Base-by-base conservation (phyloP, 2,113 vertebrate species). In the Seriola aureovittata region DNA sequence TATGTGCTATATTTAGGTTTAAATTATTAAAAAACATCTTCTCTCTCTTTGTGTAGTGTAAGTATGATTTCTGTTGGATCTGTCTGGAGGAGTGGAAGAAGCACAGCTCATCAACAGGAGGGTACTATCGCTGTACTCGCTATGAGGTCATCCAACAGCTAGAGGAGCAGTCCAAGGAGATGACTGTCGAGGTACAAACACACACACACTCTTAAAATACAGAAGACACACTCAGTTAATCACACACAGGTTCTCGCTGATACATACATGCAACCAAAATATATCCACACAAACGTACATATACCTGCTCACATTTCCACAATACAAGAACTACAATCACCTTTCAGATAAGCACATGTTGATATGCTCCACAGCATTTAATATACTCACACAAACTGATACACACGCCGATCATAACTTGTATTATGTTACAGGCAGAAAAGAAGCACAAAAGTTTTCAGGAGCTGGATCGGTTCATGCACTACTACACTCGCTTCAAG, bases 21-120 rank as follows among this genome's bases (percentile, higher is more conserved):
- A 14, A 25, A 13, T 42, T 12, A 19, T 58, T 58, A 58, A 58
- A 29, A 36, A 60, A 7, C 1, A 12, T 54, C 67, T 42, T 57
- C 23, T 14, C 54, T 67, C 59, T 81, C 9, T 21, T 19, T 63
- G 8, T 71, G 5, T 90, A 99, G 98, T 99, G 98, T 76, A 99
- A 99, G 92, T 99, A 99, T 66, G 98, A 99, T 90, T 99, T 99
- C 87, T 99, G 98, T 93, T 99, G 98, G 98, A 99, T 99, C 92
- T 99, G 98, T 90, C 88, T 94, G 87, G 92, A 94, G 82, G 92
- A 93, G 82, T 93, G 93, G 93, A 93, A 93, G 91, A 94, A 99
- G 71, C 98, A 99, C 94, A 99, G 98, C 93, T 99, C 98, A 44
- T 99, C 98, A 25, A 99, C 98, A 7, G 98, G 98, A 86, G 98